Percentiles rank a stretch among this genome's conserved stretches.
Conservation (phyloP, 2,797 vertebrate genomes). For the Microctenopoma steveboyesi region DNA sequence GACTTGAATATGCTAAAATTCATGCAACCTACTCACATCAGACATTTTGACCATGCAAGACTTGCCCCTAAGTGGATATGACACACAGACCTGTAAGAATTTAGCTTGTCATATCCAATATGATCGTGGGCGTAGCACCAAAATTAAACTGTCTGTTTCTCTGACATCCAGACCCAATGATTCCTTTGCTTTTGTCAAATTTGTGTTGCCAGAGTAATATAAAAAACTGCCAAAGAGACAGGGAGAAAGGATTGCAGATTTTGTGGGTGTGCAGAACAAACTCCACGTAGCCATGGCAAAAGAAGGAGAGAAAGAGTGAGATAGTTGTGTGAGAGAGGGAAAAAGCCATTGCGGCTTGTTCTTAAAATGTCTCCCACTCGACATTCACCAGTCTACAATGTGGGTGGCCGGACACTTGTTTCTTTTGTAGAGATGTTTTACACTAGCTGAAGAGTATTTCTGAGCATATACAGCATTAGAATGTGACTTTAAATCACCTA, state of each 20-base stretch:
- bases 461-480: conserved; percentile 18
- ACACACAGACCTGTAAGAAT: conserved; percentile 23
- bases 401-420: conserved; percentile 62
- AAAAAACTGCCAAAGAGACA: conserved; percentile 29
- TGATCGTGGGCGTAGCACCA: conserved; percentile 16
- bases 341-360: conserved; percentile 37
- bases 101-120: conserved; percentile 26
- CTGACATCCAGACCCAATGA: conserved; percentile 23
- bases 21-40: conserved; percentile 31
- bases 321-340: conserved; percentile 15
- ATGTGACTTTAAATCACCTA: conserved; percentile 21
- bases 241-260: conserved; percentile 8
- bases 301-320: conserved; percentile 31
- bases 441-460: conserved; percentile 31
- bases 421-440: conserved; percentile 53
- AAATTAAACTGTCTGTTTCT: conserved; percentile 21
- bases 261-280: conserved; percentile 46
- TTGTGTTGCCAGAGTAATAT: conserved; percentile 14
- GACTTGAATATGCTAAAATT: conserved; percentile 31
- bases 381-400: conserved; percentile 48
- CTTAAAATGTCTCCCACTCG: conserved; percentile 58
- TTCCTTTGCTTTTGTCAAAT: conserved; percentile 24
- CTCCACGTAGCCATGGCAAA: conserved; percentile 29
- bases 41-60: conserved; percentile 37
- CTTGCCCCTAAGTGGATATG: conserved; percentile 27